Conservation (phyloP, 2,113 vertebrate species). For the Struthio camelus region DNA sequence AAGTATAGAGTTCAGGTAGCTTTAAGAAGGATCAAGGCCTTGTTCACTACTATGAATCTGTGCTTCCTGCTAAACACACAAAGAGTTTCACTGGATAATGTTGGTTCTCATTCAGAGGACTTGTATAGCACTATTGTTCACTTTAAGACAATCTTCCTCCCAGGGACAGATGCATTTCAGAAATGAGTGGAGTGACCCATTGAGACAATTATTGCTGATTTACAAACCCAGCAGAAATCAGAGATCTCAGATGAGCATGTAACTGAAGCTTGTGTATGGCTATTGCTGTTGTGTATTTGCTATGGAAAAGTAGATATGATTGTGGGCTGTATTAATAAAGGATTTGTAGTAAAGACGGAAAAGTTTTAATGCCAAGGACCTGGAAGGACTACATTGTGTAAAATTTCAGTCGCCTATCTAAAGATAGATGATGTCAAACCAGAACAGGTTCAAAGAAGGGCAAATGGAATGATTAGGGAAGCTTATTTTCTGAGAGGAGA, state of each 20-base stretch:
- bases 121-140: background rate
- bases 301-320: background rate
- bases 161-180: background rate
- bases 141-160: background rate
- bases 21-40: background rate
- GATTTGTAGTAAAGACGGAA: background rate
- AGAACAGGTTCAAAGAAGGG: background rate
- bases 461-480: background rate
- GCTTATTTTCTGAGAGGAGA: background rate
- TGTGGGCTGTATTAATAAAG: background rate
- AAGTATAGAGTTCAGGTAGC: background rate
- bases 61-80: background rate
- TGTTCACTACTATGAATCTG: background rate
- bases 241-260: background rate
- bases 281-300: background rate
- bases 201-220: background rate
- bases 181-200: background rate
- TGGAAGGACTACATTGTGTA: background rate
- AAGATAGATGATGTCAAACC: background rate
- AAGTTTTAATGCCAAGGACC: background rate
- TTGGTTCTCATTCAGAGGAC: background rate
- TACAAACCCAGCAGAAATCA: background rate
- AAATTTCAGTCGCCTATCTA: background rate
- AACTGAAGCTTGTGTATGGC: background rate
- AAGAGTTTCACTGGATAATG: background rate